phyloP scores from a whole-genome alignment of 2,113 vertebrate species.

The Gadus macrocephalus region DNA sequence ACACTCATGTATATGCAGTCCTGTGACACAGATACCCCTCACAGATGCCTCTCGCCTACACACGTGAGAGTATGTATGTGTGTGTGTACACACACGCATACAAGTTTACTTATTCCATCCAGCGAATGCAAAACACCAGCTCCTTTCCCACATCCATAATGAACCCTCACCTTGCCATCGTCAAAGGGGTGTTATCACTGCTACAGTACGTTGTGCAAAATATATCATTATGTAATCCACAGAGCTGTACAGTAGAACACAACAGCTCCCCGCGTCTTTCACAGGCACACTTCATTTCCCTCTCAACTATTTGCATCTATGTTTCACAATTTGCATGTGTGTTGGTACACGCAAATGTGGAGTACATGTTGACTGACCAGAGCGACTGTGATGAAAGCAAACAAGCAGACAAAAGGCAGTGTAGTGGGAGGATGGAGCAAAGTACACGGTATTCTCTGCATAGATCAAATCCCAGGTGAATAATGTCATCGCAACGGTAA shows the following conservation, averaged over 20 bases:
- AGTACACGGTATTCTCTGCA: slow-evolving; percentile 7
- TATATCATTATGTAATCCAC: too few relatives aligned
- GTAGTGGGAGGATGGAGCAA: slow-evolving; percentile 19
- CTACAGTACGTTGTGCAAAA: too few relatives aligned
- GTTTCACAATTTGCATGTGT: slow-evolving; percentile 6
- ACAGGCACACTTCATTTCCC: too few relatives aligned
- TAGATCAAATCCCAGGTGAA: slow-evolving; percentile 39
- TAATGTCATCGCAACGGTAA: background rate
- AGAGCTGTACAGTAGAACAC: too few relatives aligned
- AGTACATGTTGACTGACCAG: too few relatives aligned
- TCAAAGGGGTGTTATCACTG: too few relatives aligned
- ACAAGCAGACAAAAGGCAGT: slow-evolving; percentile 49
- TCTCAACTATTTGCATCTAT: background rate
- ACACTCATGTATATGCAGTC: too few relatives aligned
- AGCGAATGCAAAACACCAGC: slow-evolving; percentile 7
- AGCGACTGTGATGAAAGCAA: slow-evolving; percentile 35
- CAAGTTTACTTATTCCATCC: background rate
- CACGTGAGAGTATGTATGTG: too few relatives aligned
- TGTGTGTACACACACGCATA: too few relatives aligned
- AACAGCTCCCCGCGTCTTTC: too few relatives aligned
- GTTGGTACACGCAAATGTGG: slow-evolving; percentile 27
- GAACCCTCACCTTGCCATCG: slow-evolving; percentile 1
- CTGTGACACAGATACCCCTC: too few relatives aligned
- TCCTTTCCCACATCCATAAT: background rate
- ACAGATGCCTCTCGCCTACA: too few relatives aligned